A percentile compares a stretch with the other conserved stretches of the same genome.
Conservation (phyloP, 2,797 vertebrate species). For the Sebastes flavidus region DNA sequence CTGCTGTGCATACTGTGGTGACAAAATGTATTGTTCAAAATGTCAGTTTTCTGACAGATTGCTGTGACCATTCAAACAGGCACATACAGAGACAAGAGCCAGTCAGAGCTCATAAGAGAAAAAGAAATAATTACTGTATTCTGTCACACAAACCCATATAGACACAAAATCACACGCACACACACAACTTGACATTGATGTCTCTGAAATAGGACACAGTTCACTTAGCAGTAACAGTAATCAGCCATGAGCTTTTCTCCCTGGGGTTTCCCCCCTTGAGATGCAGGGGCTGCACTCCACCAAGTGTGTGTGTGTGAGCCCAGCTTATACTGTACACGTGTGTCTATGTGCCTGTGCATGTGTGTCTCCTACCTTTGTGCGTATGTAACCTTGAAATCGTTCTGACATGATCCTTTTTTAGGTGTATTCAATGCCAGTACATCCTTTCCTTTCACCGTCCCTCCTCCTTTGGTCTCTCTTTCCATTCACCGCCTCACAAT, state of each 20-base stretch:
- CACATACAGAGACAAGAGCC: neutral
- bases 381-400: slow-evolving; percentile 30
- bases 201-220: slow-evolving; percentile 67
- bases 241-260: slow-evolving; percentile 38
- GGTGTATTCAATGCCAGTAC: neutral
- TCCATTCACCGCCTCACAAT: neutral
- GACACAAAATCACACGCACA: slow-evolving; percentile 15
- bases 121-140: neutral
- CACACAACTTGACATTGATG: slow-evolving; percentile 50
- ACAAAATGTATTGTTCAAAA: neutral
- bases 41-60: neutral
- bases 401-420: slow-evolving; percentile 28
- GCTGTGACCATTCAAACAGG: neutral
- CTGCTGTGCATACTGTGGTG: too few relatives aligned
- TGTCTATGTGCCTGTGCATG: neutral
- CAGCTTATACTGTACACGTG: neutral
- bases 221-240: slow-evolving; percentile 63
- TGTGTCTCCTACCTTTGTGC: neutral
- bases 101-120: neutral
- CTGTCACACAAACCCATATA: neutral
- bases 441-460: neutral
- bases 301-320: neutral
- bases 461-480: neutral
- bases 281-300: slow-evolving; percentile 11
- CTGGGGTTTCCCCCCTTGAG: slow-evolving; percentile 14